Conservation (phyloP, 2,797 vertebrate genomes). For the Pterois miles region DNA sequence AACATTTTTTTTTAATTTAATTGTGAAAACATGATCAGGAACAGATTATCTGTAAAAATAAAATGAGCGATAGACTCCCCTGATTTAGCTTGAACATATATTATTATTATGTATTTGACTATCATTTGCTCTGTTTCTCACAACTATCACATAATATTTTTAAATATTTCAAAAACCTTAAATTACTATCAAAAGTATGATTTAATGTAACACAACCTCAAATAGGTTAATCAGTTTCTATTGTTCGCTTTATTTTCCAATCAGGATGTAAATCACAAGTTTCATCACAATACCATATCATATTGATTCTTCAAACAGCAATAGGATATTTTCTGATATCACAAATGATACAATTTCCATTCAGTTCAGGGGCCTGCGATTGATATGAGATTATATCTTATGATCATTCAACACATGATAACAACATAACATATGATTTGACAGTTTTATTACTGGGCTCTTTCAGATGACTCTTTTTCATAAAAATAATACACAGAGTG, state of each 20-base stretch:
- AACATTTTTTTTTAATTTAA: not conserved
- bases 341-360: too few relatives aligned
- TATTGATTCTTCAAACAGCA: too few relatives aligned
- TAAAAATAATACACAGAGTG: too few relatives aligned
- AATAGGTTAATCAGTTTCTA: not conserved
- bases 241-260: not conserved
- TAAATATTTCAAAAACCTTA: not conserved
- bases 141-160: not conserved
- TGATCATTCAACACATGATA: too few relatives aligned
- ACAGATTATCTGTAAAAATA: not conserved
- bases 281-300: too few relatives aligned
- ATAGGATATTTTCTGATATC: too few relatives aligned
- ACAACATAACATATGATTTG: too few relatives aligned
- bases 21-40: not conserved
- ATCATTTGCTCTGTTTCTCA: not conserved
- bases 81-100: not conserved
- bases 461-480: too few relatives aligned
- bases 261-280: too few relatives aligned
- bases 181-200: not conserved
- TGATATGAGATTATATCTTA: too few relatives aligned
- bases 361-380: too few relatives aligned
- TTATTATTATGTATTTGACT: not conserved
- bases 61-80: not conserved
- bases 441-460: too few relatives aligned
- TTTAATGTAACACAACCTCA: not conserved